Percentiles rank a stretch among this genome's conserved stretches.
These are phyloP conservation scores for Chelonus insularis DNA, from an alignment of 1,140 invertebrate genomes.

Conservation along the genomic window DNA sequence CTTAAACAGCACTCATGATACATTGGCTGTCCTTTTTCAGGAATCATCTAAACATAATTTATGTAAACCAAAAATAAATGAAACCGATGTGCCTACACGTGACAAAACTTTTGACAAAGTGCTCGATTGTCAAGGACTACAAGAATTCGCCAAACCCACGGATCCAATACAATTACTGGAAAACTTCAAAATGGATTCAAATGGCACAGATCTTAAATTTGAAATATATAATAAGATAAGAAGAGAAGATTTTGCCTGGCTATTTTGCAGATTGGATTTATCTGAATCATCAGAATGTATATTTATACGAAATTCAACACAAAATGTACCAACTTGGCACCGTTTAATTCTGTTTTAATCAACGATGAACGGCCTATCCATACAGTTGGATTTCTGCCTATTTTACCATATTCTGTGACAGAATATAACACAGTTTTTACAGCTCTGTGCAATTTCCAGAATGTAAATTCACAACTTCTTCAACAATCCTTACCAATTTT, in stretches of 20 bases:
- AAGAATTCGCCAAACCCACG: neutral
- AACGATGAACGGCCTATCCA: neutral
- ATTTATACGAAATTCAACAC: neutral
- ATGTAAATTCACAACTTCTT: neutral
- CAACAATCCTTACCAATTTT: neutral
- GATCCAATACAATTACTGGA: neutral
- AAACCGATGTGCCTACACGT: neutral
- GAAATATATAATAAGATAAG: neutral
- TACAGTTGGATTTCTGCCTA: conserved; percentile 13
- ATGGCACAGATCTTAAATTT: neutral
- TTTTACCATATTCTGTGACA: conserved; percentile 14
- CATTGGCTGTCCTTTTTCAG: conserved; percentile 19
- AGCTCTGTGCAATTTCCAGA: neutral
- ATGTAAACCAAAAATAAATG: conserved; percentile 6
- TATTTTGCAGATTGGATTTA: conserved; percentile 11
- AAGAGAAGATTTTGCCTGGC: neutral
- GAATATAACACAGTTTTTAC: conserved; percentile 9
- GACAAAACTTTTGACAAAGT: neutral
- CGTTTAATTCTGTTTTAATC: conserved; percentile 2
- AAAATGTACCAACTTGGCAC: conserved; percentile 1
- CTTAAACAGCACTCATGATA: conserved; percentile 26
- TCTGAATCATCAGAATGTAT: neutral
- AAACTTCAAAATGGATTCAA: neutral
- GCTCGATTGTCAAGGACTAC: conserved; percentile 1
- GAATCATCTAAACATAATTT: neutral